phyloP scores from a whole-genome alignment of 1,140 invertebrate species.

The Ips nitidus region DNA sequence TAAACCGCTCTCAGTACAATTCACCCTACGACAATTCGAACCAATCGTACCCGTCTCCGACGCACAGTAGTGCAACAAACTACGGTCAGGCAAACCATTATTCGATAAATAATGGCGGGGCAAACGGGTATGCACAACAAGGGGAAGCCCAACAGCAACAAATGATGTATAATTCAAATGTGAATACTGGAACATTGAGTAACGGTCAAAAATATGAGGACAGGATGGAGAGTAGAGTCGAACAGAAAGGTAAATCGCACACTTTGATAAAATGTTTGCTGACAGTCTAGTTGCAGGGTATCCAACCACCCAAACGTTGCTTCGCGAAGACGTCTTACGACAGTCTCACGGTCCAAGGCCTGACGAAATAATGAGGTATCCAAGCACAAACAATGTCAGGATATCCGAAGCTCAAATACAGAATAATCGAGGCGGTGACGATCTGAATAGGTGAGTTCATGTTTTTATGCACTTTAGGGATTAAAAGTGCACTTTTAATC shows the following conservation, averaged over 20 bases:
- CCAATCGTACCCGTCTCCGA: slow-evolving; percentile 40
- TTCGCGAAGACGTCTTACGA: slow-evolving; percentile 43
- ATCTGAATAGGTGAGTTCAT: slow-evolving; percentile 33
- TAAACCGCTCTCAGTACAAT: slow-evolving; percentile 30
- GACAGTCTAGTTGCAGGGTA: slow-evolving; percentile 18
- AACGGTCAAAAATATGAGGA: slow-evolving; percentile 40
- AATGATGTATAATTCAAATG: neutral
- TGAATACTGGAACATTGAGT: slow-evolving; percentile 24
- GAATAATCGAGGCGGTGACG: slow-evolving; percentile 40
- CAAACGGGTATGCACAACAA: neutral
- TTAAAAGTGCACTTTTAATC: too few species aligned
- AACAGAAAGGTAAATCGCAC: slow-evolving; percentile 17
- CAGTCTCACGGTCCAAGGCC: slow-evolving; percentile 43
- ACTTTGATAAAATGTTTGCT: neutral
- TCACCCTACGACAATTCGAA: slow-evolving; percentile 27
- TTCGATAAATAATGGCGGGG: slow-evolving; percentile 21
- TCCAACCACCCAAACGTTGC: slow-evolving; percentile 31
- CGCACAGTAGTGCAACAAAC: slow-evolving; percentile 33
- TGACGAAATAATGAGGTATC: slow-evolving; percentile 48
- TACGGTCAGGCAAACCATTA: slow-evolving; percentile 31
- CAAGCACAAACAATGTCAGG: slow-evolving; percentile 45
- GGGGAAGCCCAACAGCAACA: neutral
- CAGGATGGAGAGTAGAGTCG: slow-evolving; percentile 18
- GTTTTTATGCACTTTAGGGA: too few species aligned
- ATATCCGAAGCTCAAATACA: slow-evolving; percentile 45